phyloP scores from a whole-genome alignment of 2,888 invertebrate species.

The Eupsilia transversa region DNA sequence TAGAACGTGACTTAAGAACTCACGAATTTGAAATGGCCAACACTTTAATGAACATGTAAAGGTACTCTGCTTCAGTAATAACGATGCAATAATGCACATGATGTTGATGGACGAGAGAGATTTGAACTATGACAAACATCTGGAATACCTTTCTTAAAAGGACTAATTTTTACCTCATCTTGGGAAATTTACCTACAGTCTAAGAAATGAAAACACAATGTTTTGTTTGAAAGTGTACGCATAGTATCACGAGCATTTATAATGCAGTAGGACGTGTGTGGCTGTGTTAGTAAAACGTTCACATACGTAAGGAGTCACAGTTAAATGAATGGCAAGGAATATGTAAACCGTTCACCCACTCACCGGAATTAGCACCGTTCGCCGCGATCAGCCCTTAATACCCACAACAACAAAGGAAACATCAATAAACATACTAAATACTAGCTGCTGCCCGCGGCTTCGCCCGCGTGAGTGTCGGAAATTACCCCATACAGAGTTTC shows the following conservation, averaged over 20 bases:
- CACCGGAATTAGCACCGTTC: constrained; percentile 84
- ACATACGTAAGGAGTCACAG: constrained; percentile 72
- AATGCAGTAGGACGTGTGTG: constrained; percentile 52
- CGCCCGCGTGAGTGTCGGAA: too few relatives aligned
- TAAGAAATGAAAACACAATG: constrained; percentile 1
- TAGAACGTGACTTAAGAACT: constrained; percentile 49
- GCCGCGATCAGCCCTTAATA: constrained; percentile 85
- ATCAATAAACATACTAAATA: constrained; percentile 75
- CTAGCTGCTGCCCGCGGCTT: too few relatives aligned
- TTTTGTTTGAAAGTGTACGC: constrained; percentile 28
- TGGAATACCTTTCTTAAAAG: not conserved
- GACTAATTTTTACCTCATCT: not conserved
- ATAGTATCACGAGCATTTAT: constrained; percentile 47
- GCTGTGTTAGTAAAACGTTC: constrained; percentile 73
- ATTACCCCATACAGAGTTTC: too few relatives aligned
- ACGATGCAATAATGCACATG: constrained; percentile 26
- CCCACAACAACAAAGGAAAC: constrained; percentile 84
- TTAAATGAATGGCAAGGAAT: constrained; percentile 74
- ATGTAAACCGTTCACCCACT: constrained; percentile 84
- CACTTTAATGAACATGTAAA: constrained; percentile 20
- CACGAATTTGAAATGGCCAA: constrained; percentile 32
- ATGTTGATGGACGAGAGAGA: constrained; percentile 21
- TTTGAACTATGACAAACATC: constrained; percentile 21
- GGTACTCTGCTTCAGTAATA: not conserved
- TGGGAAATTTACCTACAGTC: not conserved